A percentile compares a stretch with the other conserved stretches of the same genome.
These are phyloP conservation scores for Catostylus mosaicus DNA, from an alignment of 30 jellyfish, hydroid and myxozoan genomes.

Conservation along the genomic window DNA sequence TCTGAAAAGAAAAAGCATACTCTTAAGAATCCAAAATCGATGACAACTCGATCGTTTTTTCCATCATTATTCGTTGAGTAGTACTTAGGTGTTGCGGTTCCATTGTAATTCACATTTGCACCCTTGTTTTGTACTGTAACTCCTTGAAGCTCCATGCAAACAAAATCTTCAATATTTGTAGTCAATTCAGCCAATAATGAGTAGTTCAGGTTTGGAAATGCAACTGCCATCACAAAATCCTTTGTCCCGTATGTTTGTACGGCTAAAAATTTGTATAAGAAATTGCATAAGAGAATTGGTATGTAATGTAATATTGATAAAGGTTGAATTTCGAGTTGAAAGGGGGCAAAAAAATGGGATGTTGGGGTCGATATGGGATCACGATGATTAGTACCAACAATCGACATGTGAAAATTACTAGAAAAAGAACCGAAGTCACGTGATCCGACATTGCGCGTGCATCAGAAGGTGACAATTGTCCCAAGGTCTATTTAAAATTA, in stretches of 20 bases:
- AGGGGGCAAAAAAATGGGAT: too few relatives aligned
- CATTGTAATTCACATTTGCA: slow-evolving; percentile 54
- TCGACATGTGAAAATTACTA: too few relatives aligned
- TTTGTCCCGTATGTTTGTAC: slow-evolving; percentile 43
- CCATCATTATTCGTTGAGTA: slow-evolving; percentile 58
- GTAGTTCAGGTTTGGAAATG: slow-evolving; percentile 76
- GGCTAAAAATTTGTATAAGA: slow-evolving; percentile 36
- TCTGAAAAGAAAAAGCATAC: slow-evolving; percentile 9
- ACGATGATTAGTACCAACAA: too few relatives aligned
- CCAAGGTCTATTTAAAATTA: too few relatives aligned
- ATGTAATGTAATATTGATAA: too few relatives aligned
- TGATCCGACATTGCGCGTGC: too few relatives aligned
- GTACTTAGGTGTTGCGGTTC: slow-evolving; percentile 41
- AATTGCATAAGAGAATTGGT: too few relatives aligned
- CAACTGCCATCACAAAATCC: slow-evolving; percentile 52
- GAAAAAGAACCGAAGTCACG: too few relatives aligned
- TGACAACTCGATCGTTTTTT: slow-evolving; percentile 62
- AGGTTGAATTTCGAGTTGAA: too few relatives aligned
- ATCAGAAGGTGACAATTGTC: too few relatives aligned
- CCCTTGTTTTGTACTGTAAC: slow-evolving; percentile 58
- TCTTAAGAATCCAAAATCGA: slow-evolving; percentile 72
- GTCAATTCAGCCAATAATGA: slow-evolving; percentile 77
- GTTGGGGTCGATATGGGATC: too few relatives aligned
- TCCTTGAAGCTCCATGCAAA: slow-evolving; percentile 66
- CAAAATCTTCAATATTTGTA: slow-evolving; percentile 70